Percentiles rank a stretch among this genome's conserved stretches.
Conservation (phyloP, 2,797 vertebrate genomes). For the Platyrinchus mystaceus region DNA sequence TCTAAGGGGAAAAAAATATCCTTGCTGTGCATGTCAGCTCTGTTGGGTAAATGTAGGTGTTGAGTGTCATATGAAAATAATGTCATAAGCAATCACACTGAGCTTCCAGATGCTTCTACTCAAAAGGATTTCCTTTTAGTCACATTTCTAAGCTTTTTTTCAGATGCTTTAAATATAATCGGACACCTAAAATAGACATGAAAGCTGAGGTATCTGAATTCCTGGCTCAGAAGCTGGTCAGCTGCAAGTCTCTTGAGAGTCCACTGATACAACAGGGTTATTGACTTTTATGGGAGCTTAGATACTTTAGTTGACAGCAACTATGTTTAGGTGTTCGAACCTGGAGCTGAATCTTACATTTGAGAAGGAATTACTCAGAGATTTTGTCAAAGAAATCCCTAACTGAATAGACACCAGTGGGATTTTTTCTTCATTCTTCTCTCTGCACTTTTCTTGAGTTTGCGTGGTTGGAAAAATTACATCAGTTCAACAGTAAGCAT, state of each 20-base stretch:
- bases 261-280: neutral
- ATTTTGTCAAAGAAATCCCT: neutral
- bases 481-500: rapidly evolving
- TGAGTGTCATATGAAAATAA: neutral
- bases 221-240: neutral
- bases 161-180: neutral
- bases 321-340: neutral
- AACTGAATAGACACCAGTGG: neutral
- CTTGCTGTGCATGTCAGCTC: neutral
- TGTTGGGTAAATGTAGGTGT: neutral
- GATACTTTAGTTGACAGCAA: neutral
- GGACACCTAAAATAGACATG: neutral
- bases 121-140: neutral
- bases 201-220: neutral
- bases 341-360: neutral
- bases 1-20: rapidly evolving
- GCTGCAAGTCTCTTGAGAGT: neutral
- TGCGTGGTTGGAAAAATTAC: neutral
- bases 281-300: neutral
- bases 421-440: neutral
- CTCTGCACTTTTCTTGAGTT: neutral
- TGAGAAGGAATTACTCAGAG: neutral
- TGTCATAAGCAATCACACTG: neutral
- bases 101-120: neutral
- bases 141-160: neutral